Evolutionary conservation across 1,140 invertebrate species (phyloP).

Genomic region (Ceratitis capitata): DNA sequence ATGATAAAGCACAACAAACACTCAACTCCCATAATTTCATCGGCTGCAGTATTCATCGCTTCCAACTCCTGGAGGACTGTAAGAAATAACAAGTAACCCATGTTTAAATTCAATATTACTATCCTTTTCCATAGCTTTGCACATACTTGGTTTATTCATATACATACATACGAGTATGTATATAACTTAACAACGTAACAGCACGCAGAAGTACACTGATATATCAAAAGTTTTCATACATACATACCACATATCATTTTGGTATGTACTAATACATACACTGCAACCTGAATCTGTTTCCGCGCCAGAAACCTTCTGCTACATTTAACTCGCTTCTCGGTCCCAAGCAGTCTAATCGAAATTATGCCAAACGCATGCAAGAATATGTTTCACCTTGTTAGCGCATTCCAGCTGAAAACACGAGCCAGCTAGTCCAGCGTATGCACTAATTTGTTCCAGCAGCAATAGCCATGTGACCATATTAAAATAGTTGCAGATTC

Average conservation of each 20-base stretch:
- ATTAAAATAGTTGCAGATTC: neutral
- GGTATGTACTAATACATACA: neutral
- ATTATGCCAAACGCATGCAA: slow-evolving; percentile 46
- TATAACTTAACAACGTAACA: no score
- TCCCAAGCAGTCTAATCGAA: slow-evolving; percentile 26
- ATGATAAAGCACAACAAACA: no score
- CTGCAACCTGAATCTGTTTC: neutral
- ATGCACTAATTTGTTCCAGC: slow-evolving; percentile 61
- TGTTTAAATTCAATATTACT: no score
- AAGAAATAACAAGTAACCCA: no score
- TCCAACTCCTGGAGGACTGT: no score
- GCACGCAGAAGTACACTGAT: no score
- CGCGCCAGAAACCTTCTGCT: slow-evolving; percentile 19
- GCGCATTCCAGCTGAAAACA: slow-evolving; percentile 49
- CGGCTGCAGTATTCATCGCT: no score
- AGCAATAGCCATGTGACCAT: slow-evolving; percentile 1
- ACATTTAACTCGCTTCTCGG: neutral
- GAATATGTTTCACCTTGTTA: slow-evolving; percentile 62
- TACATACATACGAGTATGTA: no score
- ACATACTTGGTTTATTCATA: no score
- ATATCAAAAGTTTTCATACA: neutral
- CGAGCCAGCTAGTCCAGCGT: slow-evolving; percentile 43
- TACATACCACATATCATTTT: neutral
- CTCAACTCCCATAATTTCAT: no score
- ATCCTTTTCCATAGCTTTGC: no score